Base-by-base conservation (phyloP, 2,888 invertebrate species). In the Scrobipalpa costella region DNA sequence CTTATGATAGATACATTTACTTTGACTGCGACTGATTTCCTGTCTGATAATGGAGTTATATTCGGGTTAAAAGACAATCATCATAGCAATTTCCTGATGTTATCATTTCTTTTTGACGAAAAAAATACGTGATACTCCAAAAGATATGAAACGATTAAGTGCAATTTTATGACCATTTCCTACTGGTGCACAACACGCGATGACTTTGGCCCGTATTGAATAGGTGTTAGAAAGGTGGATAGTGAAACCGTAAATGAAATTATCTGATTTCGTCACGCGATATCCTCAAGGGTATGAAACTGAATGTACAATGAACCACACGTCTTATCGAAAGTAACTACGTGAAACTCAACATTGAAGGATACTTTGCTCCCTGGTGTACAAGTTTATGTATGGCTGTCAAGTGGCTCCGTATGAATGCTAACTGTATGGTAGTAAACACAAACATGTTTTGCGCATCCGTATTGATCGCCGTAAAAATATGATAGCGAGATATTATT, bases 201-300 rank as follows among this genome's bases (percentile, higher is more conserved):
- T 50, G 58, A 33, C 58, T 49, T 58, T 49, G 49, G 50, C 34
- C 33, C 13, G 55, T 55, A 55, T 55, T 55, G 55, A 55, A 55
- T 55, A 33, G 7, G 55, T 38, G 47, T 36, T 52, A 49, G 58
- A 49, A 63, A 63, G 63, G 63, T 63, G 44, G 19, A 59, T 59
- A 55, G 15, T 62, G 63, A 63, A 63, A 61, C 57, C 47, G 50
- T 47, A 49, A 50, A 49, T 57, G 27, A 57, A 57, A 58, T 62
- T 61, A 64, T 58, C 61, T 13, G 17, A 50, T 55, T 38, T 40
- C 19, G 61, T 58, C 64, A 62, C 62, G 64, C 61, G n/a, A 57
- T 52, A 49, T 44, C 27, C 55, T 40, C 34, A 17, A 49, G 57
- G 63, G 58, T 21, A 7, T 50, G 17, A 50, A 36, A 19, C 47